These are phyloP conservation scores for Liposcelis brunnea DNA, from an alignment of 2,888 invertebrate genomes.

Conservation along the genomic window DNA sequence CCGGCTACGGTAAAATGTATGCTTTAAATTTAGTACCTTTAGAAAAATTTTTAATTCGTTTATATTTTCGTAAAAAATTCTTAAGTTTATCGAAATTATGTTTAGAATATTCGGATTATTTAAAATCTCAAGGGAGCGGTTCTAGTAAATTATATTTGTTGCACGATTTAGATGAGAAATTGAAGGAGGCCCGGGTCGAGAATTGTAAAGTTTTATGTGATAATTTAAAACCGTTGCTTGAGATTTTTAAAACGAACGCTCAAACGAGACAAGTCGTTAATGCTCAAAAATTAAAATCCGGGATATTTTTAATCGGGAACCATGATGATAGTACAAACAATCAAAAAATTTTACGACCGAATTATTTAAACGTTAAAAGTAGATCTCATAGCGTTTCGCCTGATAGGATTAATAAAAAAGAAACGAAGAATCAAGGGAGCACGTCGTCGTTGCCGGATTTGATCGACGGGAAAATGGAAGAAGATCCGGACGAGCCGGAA, in stretches of 20 bases:
- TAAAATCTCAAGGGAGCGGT: conserved; percentile 26
- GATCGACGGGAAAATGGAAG: conserved; percentile 20
- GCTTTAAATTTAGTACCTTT: conserved; percentile 37
- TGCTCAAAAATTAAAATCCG: conserved; percentile 33
- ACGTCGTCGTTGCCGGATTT: conserved; percentile 9
- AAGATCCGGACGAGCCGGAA: conserved; percentile 14
- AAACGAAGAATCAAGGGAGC: conserved; percentile 1
- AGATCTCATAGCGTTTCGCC: conserved; percentile 13
- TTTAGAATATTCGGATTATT: conserved; percentile 33
- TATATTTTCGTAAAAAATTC: conserved; percentile 42
- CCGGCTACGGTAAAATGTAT: conserved; percentile 36
- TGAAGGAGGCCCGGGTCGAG: conserved; percentile 23
- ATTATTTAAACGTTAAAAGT: conserved; percentile 9
- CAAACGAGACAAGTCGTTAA: conserved; percentile 24
- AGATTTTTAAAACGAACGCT: conserved; percentile 26
- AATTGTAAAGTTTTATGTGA: conserved; percentile 19
- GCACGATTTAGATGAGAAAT: conserved; percentile 32
- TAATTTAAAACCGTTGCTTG: conserved; percentile 26
- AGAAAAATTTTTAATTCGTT: conserved; percentile 42
- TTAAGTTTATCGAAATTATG: conserved; percentile 40
- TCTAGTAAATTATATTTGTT: conserved; percentile 36
- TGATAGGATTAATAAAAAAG: conserved; percentile 6
- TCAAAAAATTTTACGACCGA: conserved; percentile 13
- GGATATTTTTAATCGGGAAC: conserved; percentile 37
- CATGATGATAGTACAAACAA: conserved; percentile 15